phyloP scores from a whole-genome alignment of 1,140 invertebrate species.

The Gryon sp. region DNA sequence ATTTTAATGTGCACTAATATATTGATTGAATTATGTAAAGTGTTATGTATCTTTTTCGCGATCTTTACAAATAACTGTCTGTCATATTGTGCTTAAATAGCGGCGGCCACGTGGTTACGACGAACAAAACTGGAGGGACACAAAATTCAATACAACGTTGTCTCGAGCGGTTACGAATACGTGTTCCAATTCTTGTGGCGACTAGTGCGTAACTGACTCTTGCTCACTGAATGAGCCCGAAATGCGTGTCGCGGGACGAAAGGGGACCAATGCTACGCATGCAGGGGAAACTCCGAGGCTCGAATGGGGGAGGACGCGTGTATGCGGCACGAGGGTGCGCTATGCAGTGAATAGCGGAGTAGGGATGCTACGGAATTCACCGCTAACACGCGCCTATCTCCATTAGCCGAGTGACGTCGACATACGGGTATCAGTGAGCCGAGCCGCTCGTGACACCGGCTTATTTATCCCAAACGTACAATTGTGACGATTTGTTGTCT shows the following conservation, averaged over 20 bases:
- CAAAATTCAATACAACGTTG: not conserved
- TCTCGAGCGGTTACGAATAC: not conserved
- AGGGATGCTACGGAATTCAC: conserved; percentile 60
- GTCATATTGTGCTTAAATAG: not conserved
- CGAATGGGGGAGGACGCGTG: conserved; percentile 63
- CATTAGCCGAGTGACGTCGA: conserved; percentile 76
- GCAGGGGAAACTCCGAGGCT: conserved; percentile 75
- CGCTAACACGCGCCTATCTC: conserved; percentile 76
- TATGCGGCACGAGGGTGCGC: conserved; percentile 64
- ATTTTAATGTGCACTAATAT: too few relatives aligned
- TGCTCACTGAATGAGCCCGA: conserved; percentile 74
- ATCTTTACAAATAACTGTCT: too few relatives aligned
- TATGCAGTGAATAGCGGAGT: conserved; percentile 60
- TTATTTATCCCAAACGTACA: conserved; percentile 68
- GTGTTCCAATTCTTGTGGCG: conserved; percentile 73
- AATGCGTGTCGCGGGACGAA: conserved; percentile 76
- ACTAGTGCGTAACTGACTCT: conserved; percentile 78
- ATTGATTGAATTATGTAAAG: too few relatives aligned
- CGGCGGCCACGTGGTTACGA: conserved; percentile 22
- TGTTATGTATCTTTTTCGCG: not conserved
- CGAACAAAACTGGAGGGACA: conserved; percentile 14
- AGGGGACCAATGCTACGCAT: conserved; percentile 76
- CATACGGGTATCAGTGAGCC: conserved; percentile 69
- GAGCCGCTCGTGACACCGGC: conserved; percentile 59
- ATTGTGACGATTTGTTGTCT: conserved; percentile 72